Conservation (phyloP, 2,888 invertebrate genomes). For the Xanthorhoe spadicearia region DNA sequence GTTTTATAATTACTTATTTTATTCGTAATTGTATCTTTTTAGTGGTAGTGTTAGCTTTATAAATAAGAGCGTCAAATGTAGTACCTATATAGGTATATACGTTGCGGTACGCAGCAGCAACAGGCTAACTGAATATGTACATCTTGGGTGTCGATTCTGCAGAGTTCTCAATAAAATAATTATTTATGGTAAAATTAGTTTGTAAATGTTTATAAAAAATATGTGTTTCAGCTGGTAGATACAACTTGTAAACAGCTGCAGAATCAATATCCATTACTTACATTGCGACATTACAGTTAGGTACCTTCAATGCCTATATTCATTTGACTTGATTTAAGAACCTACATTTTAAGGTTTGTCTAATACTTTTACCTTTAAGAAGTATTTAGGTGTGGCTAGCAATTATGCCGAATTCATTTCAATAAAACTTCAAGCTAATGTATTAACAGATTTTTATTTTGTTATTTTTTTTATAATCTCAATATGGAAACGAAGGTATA, state of each 20-base stretch:
- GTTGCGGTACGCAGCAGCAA: background rate
- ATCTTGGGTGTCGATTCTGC: background rate
- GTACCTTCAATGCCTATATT: background rate
- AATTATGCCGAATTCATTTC: slow-evolving; percentile 9
- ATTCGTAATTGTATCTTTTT: slow-evolving; percentile 17
- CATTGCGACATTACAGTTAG: background rate
- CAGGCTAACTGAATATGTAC: background rate
- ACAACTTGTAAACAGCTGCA: background rate
- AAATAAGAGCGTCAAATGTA: slow-evolving; percentile 1
- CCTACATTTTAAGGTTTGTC: slow-evolving; percentile 12
- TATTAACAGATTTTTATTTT: background rate
- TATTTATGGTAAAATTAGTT: background rate
- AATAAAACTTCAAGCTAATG: slow-evolving; percentile 7
- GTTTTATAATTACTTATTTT: slow-evolving; percentile 15
- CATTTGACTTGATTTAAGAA: background rate
- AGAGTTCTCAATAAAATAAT: background rate
- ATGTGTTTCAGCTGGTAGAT: background rate
- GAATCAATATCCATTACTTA: background rate
- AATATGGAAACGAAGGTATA: too few relatives aligned
- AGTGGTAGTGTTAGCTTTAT: slow-evolving; percentile 1
- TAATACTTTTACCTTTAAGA: slow-evolving; percentile 17
- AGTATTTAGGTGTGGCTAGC: background rate
- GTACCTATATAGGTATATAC: too few relatives aligned
- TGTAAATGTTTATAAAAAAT: background rate
- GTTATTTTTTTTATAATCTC: background rate